These are phyloP conservation scores for Planiliza haematocheilus DNA, from an alignment of 2,113 vertebrate genomes.

Conservation along the genomic window DNA sequence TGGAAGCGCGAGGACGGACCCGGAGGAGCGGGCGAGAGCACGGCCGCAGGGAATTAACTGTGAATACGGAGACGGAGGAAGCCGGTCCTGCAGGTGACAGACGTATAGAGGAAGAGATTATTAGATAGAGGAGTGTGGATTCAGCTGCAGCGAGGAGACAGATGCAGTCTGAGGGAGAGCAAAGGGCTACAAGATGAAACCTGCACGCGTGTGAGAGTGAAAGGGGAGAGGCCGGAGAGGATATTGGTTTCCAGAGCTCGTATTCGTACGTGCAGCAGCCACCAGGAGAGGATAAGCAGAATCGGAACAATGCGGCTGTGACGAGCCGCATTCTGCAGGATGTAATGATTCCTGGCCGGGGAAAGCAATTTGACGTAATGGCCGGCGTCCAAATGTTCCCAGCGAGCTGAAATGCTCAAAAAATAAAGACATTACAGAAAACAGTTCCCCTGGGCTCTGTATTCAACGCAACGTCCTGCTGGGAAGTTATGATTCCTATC, in stretches of 20 bases:
- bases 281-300: not conserved
- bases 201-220: constrained; percentile 29
- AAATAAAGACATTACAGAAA: constrained; percentile 3
- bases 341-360: not conserved
- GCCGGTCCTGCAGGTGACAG: constrained; percentile 5
- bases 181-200: not conserved
- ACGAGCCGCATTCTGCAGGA: not conserved
- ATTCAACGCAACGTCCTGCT: not conserved
- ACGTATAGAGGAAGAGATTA: not conserved
- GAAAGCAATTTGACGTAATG: constrained; percentile 3
- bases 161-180: not conserved
- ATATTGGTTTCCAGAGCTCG: not conserved
- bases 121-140: constrained; percentile 2
- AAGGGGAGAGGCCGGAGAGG: not conserved
- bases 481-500: not conserved
- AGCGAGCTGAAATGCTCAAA: not conserved
- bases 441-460: not conserved
- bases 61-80: constrained; percentile 10
- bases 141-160: constrained; percentile 11
- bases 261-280: not conserved
- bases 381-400: not conserved
- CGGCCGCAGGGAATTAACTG: constrained; percentile 5
- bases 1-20: not conserved
- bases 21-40: constrained; percentile 16
- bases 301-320: not conserved